phyloP scores from a whole-genome alignment of 2,888 invertebrate genomes.

The Tholera decimalis region DNA sequence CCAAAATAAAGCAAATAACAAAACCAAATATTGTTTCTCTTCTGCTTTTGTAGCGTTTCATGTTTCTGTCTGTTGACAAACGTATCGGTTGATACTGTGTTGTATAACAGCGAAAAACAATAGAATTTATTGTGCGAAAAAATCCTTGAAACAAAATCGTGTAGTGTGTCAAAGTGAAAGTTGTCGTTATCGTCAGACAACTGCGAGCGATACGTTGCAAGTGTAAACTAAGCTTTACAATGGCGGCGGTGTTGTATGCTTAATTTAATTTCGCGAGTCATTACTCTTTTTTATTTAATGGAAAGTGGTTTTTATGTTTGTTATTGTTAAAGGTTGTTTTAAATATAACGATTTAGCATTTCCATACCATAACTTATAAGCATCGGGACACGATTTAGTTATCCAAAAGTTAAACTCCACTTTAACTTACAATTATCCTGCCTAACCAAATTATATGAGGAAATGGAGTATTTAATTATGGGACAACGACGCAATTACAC shows the following conservation, averaged over 20 bases:
- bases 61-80: constrained; percentile 30
- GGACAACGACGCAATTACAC: no score
- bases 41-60: constrained; percentile 35
- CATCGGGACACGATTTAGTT: background rate
- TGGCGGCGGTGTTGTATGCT: constrained; percentile 13
- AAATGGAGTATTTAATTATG: no score
- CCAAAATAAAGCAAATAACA: constrained; percentile 5
- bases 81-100: constrained; percentile 24
- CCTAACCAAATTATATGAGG: no score
- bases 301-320: constrained; percentile 2
- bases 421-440: no score
- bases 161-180: constrained; percentile 30
- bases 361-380: background rate
- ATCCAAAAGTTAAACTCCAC: no score
- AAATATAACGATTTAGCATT: background rate
- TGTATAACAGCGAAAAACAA: constrained; percentile 27
- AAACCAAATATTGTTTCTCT: constrained; percentile 20
- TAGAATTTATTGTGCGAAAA: constrained; percentile 27
- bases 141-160: constrained; percentile 32
- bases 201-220: constrained; percentile 9
- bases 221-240: constrained; percentile 42
- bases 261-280: constrained; percentile 45
- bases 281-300: constrained; percentile 3
- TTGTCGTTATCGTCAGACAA: constrained; percentile 21
- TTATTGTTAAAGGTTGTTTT: background rate